phyloP scores from a whole-genome alignment of 2,888 invertebrate genomes.

The Spisula solida region DNA sequence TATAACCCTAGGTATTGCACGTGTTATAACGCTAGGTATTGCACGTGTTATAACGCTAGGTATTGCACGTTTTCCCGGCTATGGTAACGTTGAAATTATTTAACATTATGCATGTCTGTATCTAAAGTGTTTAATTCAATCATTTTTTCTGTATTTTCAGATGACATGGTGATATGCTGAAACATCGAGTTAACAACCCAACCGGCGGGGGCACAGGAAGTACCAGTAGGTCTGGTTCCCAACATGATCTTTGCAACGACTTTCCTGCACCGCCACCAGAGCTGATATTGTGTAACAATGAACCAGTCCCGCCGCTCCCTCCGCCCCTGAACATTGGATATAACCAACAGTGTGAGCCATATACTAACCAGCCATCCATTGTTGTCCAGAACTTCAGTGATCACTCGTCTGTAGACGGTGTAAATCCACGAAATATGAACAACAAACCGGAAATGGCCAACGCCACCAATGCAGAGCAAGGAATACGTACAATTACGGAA shows the following conservation, averaged over 20 bases:
- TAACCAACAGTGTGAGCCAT: not conserved
- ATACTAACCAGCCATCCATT: not conserved
- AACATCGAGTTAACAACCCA: slow-evolving; percentile 54
- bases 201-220: not conserved
- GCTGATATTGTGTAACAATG: not conserved
- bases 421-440: not conserved
- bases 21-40: no score
- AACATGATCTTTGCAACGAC: not conserved
- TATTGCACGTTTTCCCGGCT: no score
- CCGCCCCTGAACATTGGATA: not conserved
- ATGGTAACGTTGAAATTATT: no score
- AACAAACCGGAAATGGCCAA: not conserved
- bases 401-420: not conserved
- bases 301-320: not conserved
- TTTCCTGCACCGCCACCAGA: slow-evolving; percentile 25
- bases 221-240: not conserved
- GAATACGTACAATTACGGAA: slow-evolving; percentile 79
- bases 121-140: not conserved
- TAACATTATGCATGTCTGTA: no score
- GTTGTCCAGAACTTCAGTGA: not conserved
- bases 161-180: slow-evolving; percentile 44
- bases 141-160: not conserved
- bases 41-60: no score
- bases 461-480: slow-evolving; percentile 71
- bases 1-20: no score